Percentiles rank a stretch among this genome's conserved stretches.
Evolutionary conservation across 2,113 vertebrate genomes (phyloP).

Genomic region (Nibea albiflora): DNA sequence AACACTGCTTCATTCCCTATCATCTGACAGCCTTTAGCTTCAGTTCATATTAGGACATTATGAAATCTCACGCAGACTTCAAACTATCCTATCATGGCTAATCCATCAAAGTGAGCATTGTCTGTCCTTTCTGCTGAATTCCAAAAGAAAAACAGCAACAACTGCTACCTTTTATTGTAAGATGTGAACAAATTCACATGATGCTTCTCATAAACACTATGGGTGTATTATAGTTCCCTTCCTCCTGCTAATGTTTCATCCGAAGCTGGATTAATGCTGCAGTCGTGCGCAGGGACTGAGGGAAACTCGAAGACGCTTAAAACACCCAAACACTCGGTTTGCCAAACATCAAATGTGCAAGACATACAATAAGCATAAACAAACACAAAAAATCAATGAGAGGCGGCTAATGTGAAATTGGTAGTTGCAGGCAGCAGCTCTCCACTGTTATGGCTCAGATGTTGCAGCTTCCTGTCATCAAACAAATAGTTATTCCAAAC

Average conservation of each 20-base stretch:
- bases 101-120: slow-evolving; percentile 30
- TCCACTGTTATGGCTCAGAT: background rate
- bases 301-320: slow-evolving; percentile 23
- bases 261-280: slow-evolving; percentile 1
- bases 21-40: too few species aligned
- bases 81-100: background rate
- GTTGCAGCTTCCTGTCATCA: background rate
- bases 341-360: background rate
- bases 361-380: background rate
- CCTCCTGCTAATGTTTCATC: slow-evolving; percentile 17
- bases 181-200: background rate
- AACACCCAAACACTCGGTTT: background rate
- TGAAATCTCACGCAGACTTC: background rate
- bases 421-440: background rate
- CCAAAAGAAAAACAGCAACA: too few species aligned
- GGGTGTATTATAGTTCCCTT: slow-evolving; percentile 1
- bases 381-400: background rate
- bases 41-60: slow-evolving; percentile 6
- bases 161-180: background rate
- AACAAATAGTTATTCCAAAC: background rate
- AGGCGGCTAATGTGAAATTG: background rate
- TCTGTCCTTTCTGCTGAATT: slow-evolving; percentile 7
- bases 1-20: too few species aligned
- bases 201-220: background rate
- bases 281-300: background rate